Base-by-base conservation (phyloP, 2,888 invertebrate genomes). In the Aleiodes alternator region DNA sequence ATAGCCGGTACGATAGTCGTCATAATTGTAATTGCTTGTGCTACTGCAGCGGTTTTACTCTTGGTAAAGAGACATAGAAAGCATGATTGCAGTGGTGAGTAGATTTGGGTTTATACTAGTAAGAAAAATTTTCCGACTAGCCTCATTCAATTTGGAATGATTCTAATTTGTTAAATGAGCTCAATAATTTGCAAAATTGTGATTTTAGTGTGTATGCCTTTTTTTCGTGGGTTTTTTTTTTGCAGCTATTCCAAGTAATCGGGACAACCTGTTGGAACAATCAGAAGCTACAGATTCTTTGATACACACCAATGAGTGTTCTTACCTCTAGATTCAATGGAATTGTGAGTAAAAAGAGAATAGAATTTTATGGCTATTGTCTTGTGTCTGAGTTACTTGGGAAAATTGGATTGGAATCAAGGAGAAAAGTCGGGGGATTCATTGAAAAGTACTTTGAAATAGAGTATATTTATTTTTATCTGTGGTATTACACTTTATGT, bases 251-350 rank as follows among this genome's bases (percentile, higher is more conserved):
- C 48, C 38, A 48, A 31, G 12, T 31, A 75, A 51, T 56, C 56
- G 53, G 31, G 72, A 64, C 16, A 70, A 66, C 70, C 72, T 72
- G 66, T 76, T 77, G 76, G 68, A 75, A 70, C 73, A 66, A 55
- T 72, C 75, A 48, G 75, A 77, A 16, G 56, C 59, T 9, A 69
- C 69, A 51, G 78, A 79, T 64, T 76, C 78, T 16, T 72, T 78
- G 51, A 69, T 79, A 11, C 55, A 69, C 14, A 69, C n/a, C 0
- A 75, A 73, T 12, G 78, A 76, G 11, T 29, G 16, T 59, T 75
- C 78, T 23, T 68, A 68, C 34, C 72, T 77, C 1, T 78, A 68
- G 74, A 48, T 12, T 8, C 9, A 55, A 34, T 66, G 53, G 12
- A 61, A 14, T 43, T 8, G 31, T 8, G 9, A 4, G 5, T 23